phyloP scores from a whole-genome alignment of 2,888 invertebrate species.

The Formica aserva region DNA sequence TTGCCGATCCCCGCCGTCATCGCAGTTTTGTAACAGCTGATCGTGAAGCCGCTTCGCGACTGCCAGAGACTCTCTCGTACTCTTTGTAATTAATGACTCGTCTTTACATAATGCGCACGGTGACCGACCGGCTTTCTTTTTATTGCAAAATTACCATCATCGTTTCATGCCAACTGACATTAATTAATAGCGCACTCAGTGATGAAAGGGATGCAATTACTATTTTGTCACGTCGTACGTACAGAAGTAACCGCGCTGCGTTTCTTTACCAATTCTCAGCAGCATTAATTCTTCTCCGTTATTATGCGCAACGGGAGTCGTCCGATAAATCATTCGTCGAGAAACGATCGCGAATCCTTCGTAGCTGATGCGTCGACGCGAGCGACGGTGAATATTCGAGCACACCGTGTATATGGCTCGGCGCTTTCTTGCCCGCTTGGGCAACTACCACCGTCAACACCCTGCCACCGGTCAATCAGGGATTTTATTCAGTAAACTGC shows the following conservation, averaged over 20 bases:
- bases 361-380: conserved; percentile 61
- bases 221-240: conserved; percentile 47
- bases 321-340: conserved; percentile 46
- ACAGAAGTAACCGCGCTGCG: conserved; percentile 37
- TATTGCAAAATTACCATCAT: conserved; percentile 35
- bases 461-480: conserved; percentile 83
- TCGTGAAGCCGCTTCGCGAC: conserved; percentile 35
- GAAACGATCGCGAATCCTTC: conserved; percentile 58
- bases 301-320: conserved; percentile 42
- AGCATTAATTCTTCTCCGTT: conserved; percentile 40
- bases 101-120: conserved; percentile 50
- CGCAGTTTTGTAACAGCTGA: conserved; percentile 59
- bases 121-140: conserved; percentile 42
- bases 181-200: conserved; percentile 49
- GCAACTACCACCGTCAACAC: conserved; percentile 76
- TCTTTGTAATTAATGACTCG: conserved; percentile 43
- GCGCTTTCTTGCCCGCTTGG: conserved; percentile 78
- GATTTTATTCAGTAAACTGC: conserved; percentile 83
- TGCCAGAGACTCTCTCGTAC: conserved; percentile 30
- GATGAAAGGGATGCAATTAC: conserved; percentile 50
- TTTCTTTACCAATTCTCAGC: conserved; percentile 32
- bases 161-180: conserved; percentile 39
- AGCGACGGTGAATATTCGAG: conserved; percentile 52
- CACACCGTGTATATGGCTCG: conserved; percentile 70
- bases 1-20: conserved; percentile 56